These are phyloP conservation scores for Phylloscopus whistleri DNA, from an alignment of 2,113 vertebrate genomes.

Conservation along the genomic window DNA sequence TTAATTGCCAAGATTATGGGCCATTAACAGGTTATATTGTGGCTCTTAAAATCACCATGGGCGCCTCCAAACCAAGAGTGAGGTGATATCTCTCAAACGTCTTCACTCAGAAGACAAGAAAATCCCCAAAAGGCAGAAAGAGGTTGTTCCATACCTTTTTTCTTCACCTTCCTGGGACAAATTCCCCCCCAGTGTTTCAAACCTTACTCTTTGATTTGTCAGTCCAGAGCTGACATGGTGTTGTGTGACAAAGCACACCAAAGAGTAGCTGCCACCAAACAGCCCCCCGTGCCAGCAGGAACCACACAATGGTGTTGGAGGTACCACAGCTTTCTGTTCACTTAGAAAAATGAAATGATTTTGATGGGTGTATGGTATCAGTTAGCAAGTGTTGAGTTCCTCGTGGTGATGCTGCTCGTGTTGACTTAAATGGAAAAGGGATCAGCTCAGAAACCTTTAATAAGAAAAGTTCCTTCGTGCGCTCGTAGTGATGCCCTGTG, in stretches of 20 bases:
- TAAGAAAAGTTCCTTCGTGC: neutral
- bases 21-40: neutral
- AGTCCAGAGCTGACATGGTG: neutral
- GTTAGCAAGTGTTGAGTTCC: conserved; percentile 52
- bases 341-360: conserved; percentile 8
- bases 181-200: neutral
- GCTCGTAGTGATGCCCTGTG: conserved; percentile 12
- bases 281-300: neutral
- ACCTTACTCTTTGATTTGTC: neutral
- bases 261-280: conserved; percentile 5
- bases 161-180: neutral
- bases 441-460: conserved; percentile 45
- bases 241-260: neutral
- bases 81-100: neutral
- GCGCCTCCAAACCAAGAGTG: neutral
- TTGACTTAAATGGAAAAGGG: conserved; percentile 37
- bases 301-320: conserved; percentile 32
- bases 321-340: conserved; percentile 43
- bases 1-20: neutral
- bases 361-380: conserved; percentile 23
- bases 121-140: neutral
- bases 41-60: neutral
- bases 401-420: conserved; percentile 18
- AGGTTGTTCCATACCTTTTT: neutral
- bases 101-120: neutral